Conservation (phyloP, 2,797 vertebrate species). For the Vireo griseus region DNA sequence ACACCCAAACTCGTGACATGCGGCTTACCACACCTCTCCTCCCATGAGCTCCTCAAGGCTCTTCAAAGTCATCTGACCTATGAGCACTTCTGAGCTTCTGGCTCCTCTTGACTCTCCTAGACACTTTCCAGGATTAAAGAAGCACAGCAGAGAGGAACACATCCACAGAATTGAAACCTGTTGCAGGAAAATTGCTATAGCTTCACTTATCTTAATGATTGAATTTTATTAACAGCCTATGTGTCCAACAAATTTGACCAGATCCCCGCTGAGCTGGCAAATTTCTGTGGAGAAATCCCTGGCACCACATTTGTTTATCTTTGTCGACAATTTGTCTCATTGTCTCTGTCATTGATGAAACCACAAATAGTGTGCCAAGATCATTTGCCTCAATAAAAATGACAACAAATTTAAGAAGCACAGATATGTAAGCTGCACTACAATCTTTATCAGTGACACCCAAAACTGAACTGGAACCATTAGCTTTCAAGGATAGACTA, state of each 20-base stretch:
- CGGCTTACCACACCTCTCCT: background rate
- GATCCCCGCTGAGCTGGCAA: background rate
- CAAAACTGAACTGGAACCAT: background rate
- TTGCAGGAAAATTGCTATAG: background rate
- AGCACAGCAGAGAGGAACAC: background rate
- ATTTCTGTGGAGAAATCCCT: constrained; percentile 20
- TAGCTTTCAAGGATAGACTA: constrained; percentile 6
- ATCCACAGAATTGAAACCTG: background rate
- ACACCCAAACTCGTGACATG: background rate
- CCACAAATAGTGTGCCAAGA: constrained; percentile 35
- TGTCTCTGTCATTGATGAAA: constrained; percentile 43
- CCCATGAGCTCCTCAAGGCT: background rate
- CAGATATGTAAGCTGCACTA: background rate
- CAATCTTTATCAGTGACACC: background rate
- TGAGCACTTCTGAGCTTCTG: fast-evolving
- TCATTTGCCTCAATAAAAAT: constrained; percentile 32
- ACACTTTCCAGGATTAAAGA: background rate
- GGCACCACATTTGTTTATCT: constrained; percentile 46
- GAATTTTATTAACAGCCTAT: background rate
- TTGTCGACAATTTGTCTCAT: constrained; percentile 41
- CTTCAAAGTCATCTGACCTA: background rate
- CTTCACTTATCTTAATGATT: background rate
- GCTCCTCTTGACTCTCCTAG: background rate
- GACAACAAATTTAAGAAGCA: constrained; percentile 25
- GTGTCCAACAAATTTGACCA: background rate